phyloP scores from a whole-genome alignment of 2,888 invertebrate genomes.

The Agapetus fuscipes region DNA sequence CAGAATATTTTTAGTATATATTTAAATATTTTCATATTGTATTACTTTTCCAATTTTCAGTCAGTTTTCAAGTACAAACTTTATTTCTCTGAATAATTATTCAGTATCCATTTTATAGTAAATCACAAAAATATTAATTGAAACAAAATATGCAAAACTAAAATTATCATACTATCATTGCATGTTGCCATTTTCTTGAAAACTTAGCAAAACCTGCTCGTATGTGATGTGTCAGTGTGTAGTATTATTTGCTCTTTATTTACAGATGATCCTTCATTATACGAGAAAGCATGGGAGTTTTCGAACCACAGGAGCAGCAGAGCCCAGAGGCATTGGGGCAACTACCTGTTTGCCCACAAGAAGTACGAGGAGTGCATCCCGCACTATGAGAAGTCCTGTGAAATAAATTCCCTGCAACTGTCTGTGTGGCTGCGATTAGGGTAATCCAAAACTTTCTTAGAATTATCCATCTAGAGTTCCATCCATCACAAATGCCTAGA shows the following conservation, averaged over 20 bases:
- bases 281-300: constrained; percentile 86
- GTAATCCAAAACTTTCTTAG: constrained; percentile 24
- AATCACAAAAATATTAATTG: neutral
- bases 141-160: neutral
- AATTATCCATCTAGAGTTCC: neutral
- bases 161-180: neutral
- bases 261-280: constrained; percentile 65
- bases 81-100: too few species aligned
- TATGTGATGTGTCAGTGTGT: neutral
- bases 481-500: too few species aligned
- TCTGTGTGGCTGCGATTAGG: constrained; percentile 80
- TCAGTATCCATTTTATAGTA: too few species aligned
- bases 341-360: constrained; percentile 62
- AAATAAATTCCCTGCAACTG: constrained; percentile 82
- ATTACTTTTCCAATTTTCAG: too few species aligned
- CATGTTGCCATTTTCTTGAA: neutral
- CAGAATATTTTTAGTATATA: too few species aligned
- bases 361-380: constrained; percentile 70
- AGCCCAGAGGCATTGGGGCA: constrained; percentile 85
- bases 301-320: constrained; percentile 72
- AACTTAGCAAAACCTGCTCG: neutral
- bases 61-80: too few species aligned
- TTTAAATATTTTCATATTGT: too few species aligned
- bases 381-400: constrained; percentile 71
- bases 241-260: constrained; percentile 27